Base-by-base conservation (phyloP, 2,888 invertebrate genomes). In the Uropetala carovei region DNA sequence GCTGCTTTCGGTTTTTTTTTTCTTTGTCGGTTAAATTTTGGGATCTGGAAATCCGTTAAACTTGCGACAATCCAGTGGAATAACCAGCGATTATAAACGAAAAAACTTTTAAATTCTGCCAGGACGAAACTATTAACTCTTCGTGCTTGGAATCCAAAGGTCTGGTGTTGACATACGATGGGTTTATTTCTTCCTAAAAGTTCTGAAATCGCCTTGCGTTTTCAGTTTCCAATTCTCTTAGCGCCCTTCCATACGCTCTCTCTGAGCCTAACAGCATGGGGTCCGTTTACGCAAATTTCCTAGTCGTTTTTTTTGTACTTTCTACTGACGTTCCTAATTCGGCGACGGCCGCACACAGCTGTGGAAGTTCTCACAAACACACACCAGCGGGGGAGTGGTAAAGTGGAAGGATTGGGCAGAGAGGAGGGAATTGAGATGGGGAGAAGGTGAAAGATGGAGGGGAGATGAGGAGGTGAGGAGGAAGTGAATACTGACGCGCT, bases 221-320 rank as follows among this genome's bases (percentile, higher is more conserved):
- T 22, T 27, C 18, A 27, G 22, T 68, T 8, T 27, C 4, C 75
- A 27, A 75, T 75, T 75, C 75, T 27, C 11, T 22, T 9, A n/a
- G 9, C 75, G 22, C 18, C 22, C 22, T 22, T 75, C 14, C 75
- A 75, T 75, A 43, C 3, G 43, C 75, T 27, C 75, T 27, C 22
- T 1, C 3, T 5, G 43, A 43, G 43, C 43, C 43, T 43, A 43
- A 43, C 43, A 43, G 43, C 43, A 75, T 18, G 75, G 27, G 27
- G 22, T 75, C 27, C 75, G 75, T 75, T 75, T 75, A 75, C 22
- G 27, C 75, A 75, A 75, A 75, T 75, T 75, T 75, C 75, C 75
- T 2, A 75, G 22, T 75, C 22, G 27, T 75, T 27, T 75, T 75
- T 75, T 75, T 22, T 75, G n/a, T 75, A 75, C 27, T 75, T 75